These are phyloP conservation scores for Cavia porcellus DNA, from an alignment of 2,113 vertebrate species.

Conservation along the genomic window DNA sequence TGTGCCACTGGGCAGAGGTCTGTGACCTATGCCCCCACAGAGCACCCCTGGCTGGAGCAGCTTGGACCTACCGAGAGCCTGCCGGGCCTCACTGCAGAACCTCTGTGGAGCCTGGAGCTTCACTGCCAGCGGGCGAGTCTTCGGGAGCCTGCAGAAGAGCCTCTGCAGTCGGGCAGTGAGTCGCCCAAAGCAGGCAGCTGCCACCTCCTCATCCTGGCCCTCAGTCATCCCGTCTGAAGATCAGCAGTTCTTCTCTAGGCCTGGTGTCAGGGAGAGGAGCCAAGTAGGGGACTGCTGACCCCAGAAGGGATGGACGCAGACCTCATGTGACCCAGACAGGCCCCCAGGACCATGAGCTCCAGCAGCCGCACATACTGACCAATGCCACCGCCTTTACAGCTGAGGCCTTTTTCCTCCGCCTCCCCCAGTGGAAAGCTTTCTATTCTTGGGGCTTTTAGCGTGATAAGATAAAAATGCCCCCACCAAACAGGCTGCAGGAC, in stretches of 20 bases:
- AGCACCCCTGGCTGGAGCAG: neutral
- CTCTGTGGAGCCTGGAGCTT: conserved; percentile 87
- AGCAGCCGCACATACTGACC: neutral
- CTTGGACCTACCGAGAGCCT: conserved; percentile 80
- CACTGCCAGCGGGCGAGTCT: conserved; percentile 89
- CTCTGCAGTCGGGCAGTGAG: conserved; percentile 91
- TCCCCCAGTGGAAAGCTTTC: conserved; percentile 89
- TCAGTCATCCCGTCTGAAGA: conserved; percentile 80
- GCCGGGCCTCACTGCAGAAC: conserved; percentile 84
- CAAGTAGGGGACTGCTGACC: neutral
- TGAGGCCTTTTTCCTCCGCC: conserved; percentile 72
- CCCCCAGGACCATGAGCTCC: neutral
- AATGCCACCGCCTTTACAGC: conserved; percentile 71
- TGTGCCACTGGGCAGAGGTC: neutral
- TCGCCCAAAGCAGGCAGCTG: conserved; percentile 91
- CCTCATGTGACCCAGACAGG: conserved; percentile 42
- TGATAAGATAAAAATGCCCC: conserved; percentile 91
- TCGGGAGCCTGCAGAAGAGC: conserved; percentile 93
- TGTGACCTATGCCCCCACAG: accelerated
- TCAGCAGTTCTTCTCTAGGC: conserved; percentile 64
- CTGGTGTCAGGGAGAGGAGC: neutral
- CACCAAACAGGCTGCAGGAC: conserved; percentile 82
- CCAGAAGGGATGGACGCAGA: neutral
- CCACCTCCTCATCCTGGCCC: conserved; percentile 77
- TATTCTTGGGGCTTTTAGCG: conserved; percentile 92